A percentile compares a stretch with the other conserved stretches of the same genome.
Evolutionary conservation across 2,888 invertebrate species (phyloP).

Genomic region (Nephrotoma flavescens): DNA sequence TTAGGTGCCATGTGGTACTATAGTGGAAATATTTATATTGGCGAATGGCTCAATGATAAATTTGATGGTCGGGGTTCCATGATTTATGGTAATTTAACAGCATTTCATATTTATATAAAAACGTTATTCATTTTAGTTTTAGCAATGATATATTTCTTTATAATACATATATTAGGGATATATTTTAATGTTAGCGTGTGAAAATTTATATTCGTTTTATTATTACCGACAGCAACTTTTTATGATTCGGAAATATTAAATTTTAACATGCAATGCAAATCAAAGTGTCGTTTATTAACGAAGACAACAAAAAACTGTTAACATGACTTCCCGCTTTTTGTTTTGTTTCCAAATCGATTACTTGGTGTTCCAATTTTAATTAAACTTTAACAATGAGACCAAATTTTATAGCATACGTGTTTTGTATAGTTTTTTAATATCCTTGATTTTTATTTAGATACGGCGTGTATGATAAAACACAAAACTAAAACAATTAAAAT

Average conservation of each 20-base stretch:
- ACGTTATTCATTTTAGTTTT: not conserved
- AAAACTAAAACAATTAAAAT: not conserved
- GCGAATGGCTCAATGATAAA: slow-evolving; percentile 25
- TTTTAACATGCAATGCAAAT: not conserved
- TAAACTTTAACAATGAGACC: not conserved
- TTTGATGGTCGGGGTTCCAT: slow-evolving; percentile 25
- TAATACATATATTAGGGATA: not conserved
- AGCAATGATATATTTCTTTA: not conserved
- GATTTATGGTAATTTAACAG: slow-evolving; percentile 19
- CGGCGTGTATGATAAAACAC: not conserved
- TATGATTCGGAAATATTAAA: not conserved
- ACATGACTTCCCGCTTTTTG: not conserved
- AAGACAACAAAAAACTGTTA: not conserved
- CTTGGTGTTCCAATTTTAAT: not conserved
- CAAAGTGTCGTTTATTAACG: not conserved
- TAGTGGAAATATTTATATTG: slow-evolving; percentile 23
- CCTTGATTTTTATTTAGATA: not conserved
- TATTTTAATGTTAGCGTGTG: not conserved
- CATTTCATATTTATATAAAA: not conserved
- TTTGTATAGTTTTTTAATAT: not conserved
- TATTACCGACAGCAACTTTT: not conserved
- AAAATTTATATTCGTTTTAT: not conserved
- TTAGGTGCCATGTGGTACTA: slow-evolving; percentile 26
- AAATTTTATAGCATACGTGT: not conserved
- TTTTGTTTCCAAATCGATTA: not conserved